Base-by-base conservation (phyloP, 2,113 vertebrate species). In the Brachyhypopomus gauderio region DNA sequence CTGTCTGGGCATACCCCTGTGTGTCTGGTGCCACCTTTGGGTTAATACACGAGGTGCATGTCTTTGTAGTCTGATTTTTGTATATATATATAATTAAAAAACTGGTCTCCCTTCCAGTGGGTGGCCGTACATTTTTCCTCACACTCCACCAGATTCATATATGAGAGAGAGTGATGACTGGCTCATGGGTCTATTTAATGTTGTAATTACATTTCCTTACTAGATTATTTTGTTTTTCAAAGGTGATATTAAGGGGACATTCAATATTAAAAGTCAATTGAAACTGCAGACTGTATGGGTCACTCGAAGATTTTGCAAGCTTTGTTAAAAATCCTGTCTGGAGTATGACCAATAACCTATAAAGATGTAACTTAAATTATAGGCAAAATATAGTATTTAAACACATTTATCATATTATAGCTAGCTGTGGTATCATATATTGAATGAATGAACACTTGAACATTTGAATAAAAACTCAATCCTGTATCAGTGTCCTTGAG, bases 21-120 rank as follows among this genome's bases (percentile, higher is more conserved):
- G 69, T 72, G 45, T 79, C 16, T 80, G 59, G 62, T n/a, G 78
- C 70, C 78, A 74, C n/a, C 70, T 80, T 73, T 25, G 56, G 70
- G 70, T 25, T 73, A 56, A 66, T 23, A 74, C 23, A 56, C 41
- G 60, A 64, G 62, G 69, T 79, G 55, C 58, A 78, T 27, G 11
- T 74, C 23, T 52, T 27, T 23, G 6, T 20, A 25, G 9, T 63
- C 11, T 76, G 74, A 25, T 52, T 52, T 52, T 14, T 52, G 45
- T 12, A 52, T 52, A 52, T 52, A 52, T 52, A 14, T 14, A 14
- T 12, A 48, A 48, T 41, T 41, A 30, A 30, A 30, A 30, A 30
- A 30, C 4, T 9, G 5, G 41, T 41, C 30, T 52, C 23, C 8
- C 7, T 58, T 55, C 19, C 23, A 30, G 72, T 19, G 16, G 34